Percentiles rank a stretch among this genome's conserved stretches.
phyloP scores from a whole-genome alignment of 2,113 vertebrate genomes.

The Neodontobutis hainanensis region DNA sequence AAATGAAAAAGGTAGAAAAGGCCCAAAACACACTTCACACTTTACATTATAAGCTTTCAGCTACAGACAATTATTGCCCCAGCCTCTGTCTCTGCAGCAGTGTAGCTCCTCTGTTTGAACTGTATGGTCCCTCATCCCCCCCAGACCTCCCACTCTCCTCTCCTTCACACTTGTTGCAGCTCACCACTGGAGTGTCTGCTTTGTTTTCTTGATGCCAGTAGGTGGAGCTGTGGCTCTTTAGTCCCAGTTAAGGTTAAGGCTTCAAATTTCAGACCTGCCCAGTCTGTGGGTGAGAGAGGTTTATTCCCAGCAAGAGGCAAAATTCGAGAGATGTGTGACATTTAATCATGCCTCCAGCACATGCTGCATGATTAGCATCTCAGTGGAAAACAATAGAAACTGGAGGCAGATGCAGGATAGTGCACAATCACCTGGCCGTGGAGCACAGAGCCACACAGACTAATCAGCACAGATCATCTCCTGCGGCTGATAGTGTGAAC shows the following conservation, averaged over 20 bases:
- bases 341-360: constrained; percentile 63
- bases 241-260: neutral
- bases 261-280: constrained; percentile 7
- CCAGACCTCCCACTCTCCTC: too few relatives aligned
- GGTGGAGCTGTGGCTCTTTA: constrained; percentile 66
- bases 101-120: too few relatives aligned
- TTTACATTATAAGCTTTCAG: too few relatives aligned
- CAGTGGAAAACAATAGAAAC: constrained; percentile 57
- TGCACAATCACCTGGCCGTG: constrained; percentile 53
- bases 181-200: neutral
- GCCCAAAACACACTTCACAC: too few relatives aligned
- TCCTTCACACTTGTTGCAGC: too few relatives aligned
- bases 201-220: constrained; percentile 15
- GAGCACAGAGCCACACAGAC: constrained; percentile 3
- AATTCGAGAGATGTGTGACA: constrained; percentile 55
- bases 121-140: too few relatives aligned
- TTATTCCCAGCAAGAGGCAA: constrained; percentile 52
- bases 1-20: too few relatives aligned
- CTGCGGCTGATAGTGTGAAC: constrained; percentile 26
- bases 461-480: constrained; percentile 51
- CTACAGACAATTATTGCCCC: too few relatives aligned
- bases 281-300: constrained; percentile 33
- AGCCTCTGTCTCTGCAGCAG: too few relatives aligned
- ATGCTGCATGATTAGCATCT: constrained; percentile 68
- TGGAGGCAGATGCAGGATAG: constrained; percentile 52